Evolutionary conservation across 2,797 vertebrate species (phyloP).

Genomic region (Rallus crepitans): DNA sequence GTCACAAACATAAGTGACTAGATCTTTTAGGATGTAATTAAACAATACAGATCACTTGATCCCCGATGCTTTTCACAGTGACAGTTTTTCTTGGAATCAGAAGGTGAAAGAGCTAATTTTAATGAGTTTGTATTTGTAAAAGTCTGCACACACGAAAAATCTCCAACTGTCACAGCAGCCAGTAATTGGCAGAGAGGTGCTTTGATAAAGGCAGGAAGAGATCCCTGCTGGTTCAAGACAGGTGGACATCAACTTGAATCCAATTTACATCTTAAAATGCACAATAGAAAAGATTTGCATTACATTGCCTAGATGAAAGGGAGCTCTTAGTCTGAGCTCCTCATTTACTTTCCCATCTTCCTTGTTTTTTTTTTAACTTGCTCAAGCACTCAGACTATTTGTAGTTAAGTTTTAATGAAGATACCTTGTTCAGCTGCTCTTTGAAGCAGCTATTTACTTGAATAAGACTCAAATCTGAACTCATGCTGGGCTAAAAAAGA

Average conservation of each 20-base stretch:
- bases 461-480: conserved; percentile 11
- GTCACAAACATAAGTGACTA: conserved; percentile 3
- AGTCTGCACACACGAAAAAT: conserved; percentile 11
- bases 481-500: conserved; percentile 50
- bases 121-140: conserved; percentile 74
- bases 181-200: conserved; percentile 70
- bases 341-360: conserved; percentile 15
- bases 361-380: background rate
- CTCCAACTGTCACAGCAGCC: conserved; percentile 62
- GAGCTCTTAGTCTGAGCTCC: conserved; percentile 49
- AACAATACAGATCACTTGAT: conserved; percentile 41
- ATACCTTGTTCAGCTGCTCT: conserved; percentile 40
- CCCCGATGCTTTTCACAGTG: conserved; percentile 24
- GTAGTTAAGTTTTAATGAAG: conserved; percentile 72
- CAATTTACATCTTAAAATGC: conserved; percentile 68
- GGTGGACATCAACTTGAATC: conserved; percentile 74
- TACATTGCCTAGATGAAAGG: conserved; percentile 54
- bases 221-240: conserved; percentile 73
- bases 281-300: conserved; percentile 51
- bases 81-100: conserved; percentile 39
- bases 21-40: conserved; percentile 39
- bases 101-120: conserved; percentile 66
- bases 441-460: conserved; percentile 40
- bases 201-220: conserved; percentile 61
- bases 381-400: conserved; percentile 33